Evolutionary conservation across 2,888 invertebrate species (phyloP).

Genomic region (Melanostoma scalare): DNA sequence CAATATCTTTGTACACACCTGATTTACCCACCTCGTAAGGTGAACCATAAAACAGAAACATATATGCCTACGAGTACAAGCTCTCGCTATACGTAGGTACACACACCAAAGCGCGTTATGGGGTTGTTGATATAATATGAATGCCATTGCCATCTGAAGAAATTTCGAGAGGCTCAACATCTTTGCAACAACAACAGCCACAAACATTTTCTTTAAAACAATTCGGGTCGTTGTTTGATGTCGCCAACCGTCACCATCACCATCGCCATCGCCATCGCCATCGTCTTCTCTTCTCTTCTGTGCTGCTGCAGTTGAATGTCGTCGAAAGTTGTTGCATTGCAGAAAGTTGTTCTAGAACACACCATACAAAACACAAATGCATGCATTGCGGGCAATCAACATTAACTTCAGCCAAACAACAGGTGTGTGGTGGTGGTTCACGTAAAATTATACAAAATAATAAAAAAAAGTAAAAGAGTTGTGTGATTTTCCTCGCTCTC

Average conservation of each 20-base stretch:
- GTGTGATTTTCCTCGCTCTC: constrained; percentile 75
- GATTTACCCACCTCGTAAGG: constrained; percentile 49
- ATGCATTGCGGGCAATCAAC: constrained; percentile 32
- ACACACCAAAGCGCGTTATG: background rate
- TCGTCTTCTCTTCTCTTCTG: background rate
- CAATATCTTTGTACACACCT: constrained; percentile 48
- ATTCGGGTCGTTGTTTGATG: constrained; percentile 59
- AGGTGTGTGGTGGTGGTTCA: constrained; percentile 42
- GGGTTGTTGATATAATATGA: constrained; percentile 32
- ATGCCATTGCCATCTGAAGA: constrained; percentile 52
- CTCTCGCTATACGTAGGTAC: background rate
- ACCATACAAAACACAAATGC: constrained; percentile 17
- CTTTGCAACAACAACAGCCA: background rate
- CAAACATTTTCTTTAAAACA: constrained; percentile 58
- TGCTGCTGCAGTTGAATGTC: constrained; percentile 40
- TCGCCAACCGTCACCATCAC: background rate
- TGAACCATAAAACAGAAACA: constrained; percentile 43
- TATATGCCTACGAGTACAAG: constrained; percentile 7
- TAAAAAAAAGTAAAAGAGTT: constrained; percentile 12
- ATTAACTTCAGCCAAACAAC: constrained; percentile 21
- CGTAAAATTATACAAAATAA: constrained; percentile 6
- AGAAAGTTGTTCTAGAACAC: constrained; percentile 71
- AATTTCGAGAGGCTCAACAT: constrained; percentile 43
- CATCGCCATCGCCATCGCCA: background rate
- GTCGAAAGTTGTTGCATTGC: constrained; percentile 69